These are phyloP conservation scores for Heliconius cydno DNA, from an alignment of 2,888 invertebrate species.

Conservation along the genomic window DNA sequence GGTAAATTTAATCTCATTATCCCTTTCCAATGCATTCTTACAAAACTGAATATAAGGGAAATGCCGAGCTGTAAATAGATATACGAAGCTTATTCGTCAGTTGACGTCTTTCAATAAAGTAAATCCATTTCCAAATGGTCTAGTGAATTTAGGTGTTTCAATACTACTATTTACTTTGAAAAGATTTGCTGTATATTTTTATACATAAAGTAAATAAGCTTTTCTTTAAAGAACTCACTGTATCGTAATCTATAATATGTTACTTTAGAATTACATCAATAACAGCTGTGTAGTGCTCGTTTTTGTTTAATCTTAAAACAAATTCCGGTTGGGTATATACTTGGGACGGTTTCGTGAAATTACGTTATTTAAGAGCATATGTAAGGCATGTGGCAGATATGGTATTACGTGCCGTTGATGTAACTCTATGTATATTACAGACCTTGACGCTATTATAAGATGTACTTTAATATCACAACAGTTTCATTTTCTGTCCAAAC, in stretches of 20 bases:
- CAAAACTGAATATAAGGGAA: neutral
- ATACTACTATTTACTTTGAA: constrained; percentile 1
- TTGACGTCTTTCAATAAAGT: constrained; percentile 1
- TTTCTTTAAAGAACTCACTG: neutral
- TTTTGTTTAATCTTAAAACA: constrained; percentile 9
- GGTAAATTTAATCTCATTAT: neutral
- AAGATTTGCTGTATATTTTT: neutral
- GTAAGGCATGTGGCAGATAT: constrained; percentile 11
- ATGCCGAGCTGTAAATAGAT: neutral
- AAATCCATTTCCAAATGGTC: neutral
- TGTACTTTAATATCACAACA: constrained; percentile 34
- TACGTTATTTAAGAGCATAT: constrained; percentile 16
- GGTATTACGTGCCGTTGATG: constrained; percentile 12
- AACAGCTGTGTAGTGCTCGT: neutral
- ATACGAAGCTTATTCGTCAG: neutral
- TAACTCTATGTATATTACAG: constrained; percentile 10
- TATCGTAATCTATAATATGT: neutral
- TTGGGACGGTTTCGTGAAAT: neutral
- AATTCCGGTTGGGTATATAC: neutral
- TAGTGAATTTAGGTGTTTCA: neutral
- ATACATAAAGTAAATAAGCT: neutral
- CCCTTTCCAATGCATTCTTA: neutral
- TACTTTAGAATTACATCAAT: neutral
- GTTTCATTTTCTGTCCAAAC: constrained; percentile 24
- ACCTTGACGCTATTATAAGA: constrained; percentile 46